Evolutionary conservation across 2,113 vertebrate genomes (phyloP).

Genomic region (Aphyosemion australe): DNA sequence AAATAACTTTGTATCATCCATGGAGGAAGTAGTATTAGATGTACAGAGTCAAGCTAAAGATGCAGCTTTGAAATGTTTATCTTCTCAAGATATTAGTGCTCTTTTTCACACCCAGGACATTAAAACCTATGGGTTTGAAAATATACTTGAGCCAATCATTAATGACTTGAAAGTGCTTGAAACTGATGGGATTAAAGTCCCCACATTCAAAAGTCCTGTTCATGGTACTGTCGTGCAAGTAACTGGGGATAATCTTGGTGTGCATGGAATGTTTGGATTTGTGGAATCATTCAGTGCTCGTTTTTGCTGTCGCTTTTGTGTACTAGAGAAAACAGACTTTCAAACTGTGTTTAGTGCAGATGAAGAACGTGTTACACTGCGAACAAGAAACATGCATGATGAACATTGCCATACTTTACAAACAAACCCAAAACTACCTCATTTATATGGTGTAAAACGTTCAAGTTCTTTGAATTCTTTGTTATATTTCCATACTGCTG

Average conservation of each 20-base stretch:
- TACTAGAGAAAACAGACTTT: neutral
- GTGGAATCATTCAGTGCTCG: neutral
- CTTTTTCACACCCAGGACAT: conserved; percentile 1
- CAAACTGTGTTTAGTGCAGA: neutral
- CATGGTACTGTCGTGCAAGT: neutral
- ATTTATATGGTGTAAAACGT: neutral
- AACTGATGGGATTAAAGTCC: neutral
- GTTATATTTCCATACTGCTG: neutral
- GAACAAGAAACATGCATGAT: too few species aligned
- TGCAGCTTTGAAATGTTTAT: too few species aligned
- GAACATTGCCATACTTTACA: neutral
- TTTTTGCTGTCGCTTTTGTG: neutral
- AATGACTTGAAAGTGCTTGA: neutral
- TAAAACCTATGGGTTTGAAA: conserved; percentile 2
- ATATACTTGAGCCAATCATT: conserved; percentile 1
- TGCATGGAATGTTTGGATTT: neutral
- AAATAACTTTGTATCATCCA: conserved; percentile 3
- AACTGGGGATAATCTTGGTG: neutral
- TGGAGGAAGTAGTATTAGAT: too few species aligned
- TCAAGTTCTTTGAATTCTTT: neutral
- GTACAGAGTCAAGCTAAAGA: too few species aligned
- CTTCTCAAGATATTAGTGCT: too few species aligned
- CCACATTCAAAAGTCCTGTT: neutral
- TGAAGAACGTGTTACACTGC: neutral
- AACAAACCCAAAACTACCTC: neutral